These are phyloP conservation scores for Periphyllus acericola DNA, from an alignment of 2,888 invertebrate genomes.

Conservation along the genomic window DNA sequence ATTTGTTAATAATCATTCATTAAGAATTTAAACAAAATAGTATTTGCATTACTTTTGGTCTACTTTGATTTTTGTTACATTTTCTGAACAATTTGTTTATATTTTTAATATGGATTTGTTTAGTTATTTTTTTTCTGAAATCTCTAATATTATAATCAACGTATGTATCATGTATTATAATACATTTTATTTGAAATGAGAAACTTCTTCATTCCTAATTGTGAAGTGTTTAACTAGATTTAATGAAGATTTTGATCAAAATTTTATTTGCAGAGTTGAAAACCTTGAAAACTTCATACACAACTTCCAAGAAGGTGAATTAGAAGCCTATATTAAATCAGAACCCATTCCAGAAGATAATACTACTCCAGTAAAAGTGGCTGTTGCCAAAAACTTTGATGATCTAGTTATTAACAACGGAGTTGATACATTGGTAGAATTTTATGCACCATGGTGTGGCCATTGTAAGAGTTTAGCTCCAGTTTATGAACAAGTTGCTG, in stretches of 20 bases:
- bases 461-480: conserved; percentile 98
- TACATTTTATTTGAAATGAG: too few species aligned
- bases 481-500: conserved; percentile 91
- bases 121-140: too few species aligned
- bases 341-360: conserved; percentile 90
- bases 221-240: background rate
- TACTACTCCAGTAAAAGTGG: conserved; percentile 84
- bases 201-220: too few species aligned
- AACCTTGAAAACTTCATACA: conserved; percentile 85
- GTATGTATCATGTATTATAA: too few species aligned
- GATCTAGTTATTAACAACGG: conserved; percentile 89
- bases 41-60: too few species aligned
- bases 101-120: too few species aligned
- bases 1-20: background rate
- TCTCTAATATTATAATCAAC: too few species aligned
- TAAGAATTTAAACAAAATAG: too few species aligned
- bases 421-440: conserved; percentile 95
- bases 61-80: too few species aligned
- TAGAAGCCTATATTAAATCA: conserved; percentile 95
- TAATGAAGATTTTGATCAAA: background rate
- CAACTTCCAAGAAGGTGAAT: conserved; percentile 81
- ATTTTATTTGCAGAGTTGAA: conserved; percentile 75
- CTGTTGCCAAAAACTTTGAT: conserved; percentile 97
- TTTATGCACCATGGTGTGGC: conserved; percentile 99
- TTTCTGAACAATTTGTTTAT: too few species aligned